These are phyloP conservation scores for Botia kubotai DNA, from an alignment of 2,797 vertebrate species.

Conservation along the genomic window DNA sequence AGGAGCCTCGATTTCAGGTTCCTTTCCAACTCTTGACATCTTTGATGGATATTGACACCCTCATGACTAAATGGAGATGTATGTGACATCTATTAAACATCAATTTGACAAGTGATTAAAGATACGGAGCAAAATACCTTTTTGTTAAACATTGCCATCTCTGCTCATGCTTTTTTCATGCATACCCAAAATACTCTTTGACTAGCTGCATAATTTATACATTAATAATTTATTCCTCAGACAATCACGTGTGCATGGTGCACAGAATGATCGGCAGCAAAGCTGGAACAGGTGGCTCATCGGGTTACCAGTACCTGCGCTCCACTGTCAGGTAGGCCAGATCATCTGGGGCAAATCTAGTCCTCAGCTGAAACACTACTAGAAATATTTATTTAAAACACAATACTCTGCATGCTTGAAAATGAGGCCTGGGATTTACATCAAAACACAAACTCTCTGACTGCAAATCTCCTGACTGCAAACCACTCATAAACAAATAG, in stretches of 20 bases:
- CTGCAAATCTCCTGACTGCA: not conserved
- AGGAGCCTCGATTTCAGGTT: constrained; percentile 96
- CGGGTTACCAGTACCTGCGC: constrained; percentile 94
- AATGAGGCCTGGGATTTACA: not conserved
- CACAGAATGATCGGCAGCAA: constrained; percentile 98
- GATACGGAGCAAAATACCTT: not conserved
- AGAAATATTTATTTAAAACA: not conserved
- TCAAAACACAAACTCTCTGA: not conserved
- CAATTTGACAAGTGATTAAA: no score
- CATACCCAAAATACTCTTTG: not conserved
- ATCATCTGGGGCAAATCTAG: constrained; percentile 34
- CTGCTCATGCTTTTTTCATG: not conserved
- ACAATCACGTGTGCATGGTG: constrained; percentile 97
- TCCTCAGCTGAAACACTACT: not conserved
- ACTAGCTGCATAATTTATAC: not conserved
- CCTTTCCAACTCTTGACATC: constrained; percentile 95
- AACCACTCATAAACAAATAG: not conserved
- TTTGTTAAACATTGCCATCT: not conserved
- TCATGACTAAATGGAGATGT: constrained; percentile 99
- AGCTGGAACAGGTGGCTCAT: constrained; percentile 92
- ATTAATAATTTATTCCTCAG: constrained; percentile 65
- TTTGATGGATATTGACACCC: constrained; percentile 93
- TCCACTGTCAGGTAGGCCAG: constrained; percentile 90
- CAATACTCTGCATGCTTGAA: not conserved
- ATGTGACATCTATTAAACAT: constrained; percentile 65